Base-by-base conservation (phyloP, 2,888 invertebrate genomes). In the Meghimatium bilineatum region DNA sequence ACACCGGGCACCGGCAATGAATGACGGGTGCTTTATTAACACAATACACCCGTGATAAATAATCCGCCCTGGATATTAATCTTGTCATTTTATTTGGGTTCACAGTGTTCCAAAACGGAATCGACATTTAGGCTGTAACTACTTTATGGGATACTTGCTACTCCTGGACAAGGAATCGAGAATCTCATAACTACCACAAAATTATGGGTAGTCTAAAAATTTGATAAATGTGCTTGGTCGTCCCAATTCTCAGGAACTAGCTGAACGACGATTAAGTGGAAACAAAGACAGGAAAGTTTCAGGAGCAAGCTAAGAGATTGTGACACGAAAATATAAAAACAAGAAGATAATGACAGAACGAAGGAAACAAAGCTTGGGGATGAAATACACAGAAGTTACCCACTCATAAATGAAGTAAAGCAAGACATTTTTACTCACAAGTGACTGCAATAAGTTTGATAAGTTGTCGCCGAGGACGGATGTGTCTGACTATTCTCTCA, bases 41-140 rank as follows among this genome's bases (percentile, higher is more conserved):
- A 80, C 80, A 71, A 80, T 52, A 69, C 78, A 52, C 69, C 80
- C 36, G 52, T 56, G 80, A 80, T 80, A 80, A 80, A 80, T 80
- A 80, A 80, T 80, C 69, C 80, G 80, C 80, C 80, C 71, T 34
- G 71, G 56, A 36, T 71, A 80, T 80, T 71, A 38, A 56, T 80
- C 80, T 80, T 80, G 80, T 80, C 80, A 80, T 52, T 80, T 79
- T n/a, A 3, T 17, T 20, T 12, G 69, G 17, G 29, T 49, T n/a
- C 32, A 69, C 12, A 80, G 10, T n/a, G 80, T 80, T 69, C 26
- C 80, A 23, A n/a, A 10, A 49, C 56, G 34, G 32, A 56, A 44
- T 36, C 32, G 34, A 36, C 69, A 8, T 26, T 67, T 69, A 49
- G 69, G 52, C 69, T 17, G 69, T 52, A 44, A 69, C 67, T 49